These are phyloP conservation scores for Gopherus evgoodei DNA, from an alignment of 2,113 vertebrate genomes.

Conservation along the genomic window DNA sequence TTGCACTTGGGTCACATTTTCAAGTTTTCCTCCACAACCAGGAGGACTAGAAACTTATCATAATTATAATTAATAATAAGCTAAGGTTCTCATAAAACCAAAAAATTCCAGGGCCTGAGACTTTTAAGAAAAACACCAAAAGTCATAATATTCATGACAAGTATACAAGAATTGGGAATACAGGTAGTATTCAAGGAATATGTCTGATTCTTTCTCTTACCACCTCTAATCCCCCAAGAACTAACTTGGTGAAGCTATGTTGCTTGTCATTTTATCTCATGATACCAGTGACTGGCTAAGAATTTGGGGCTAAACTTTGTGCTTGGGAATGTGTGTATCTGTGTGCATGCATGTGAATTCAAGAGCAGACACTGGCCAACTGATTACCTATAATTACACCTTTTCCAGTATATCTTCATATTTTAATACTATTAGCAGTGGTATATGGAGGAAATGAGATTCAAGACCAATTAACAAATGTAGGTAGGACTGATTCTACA, in stretches of 20 bases:
- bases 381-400: not conserved
- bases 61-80: not conserved
- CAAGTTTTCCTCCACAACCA: not conserved
- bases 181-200: not conserved
- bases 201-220: not conserved
- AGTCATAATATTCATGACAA: not conserved
- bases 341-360: not conserved
- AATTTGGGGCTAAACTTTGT: not conserved
- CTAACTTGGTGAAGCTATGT: not conserved
- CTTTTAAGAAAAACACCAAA: not conserved
- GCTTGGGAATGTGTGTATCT: not conserved
- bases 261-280: not conserved
- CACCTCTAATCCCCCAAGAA: not conserved
- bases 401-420: not conserved
- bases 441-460: not conserved
- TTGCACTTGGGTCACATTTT: not conserved
- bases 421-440: not conserved
- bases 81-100: not conserved
- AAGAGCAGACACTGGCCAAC: not conserved
- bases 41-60: not conserved
- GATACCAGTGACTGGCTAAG: not conserved
- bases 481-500: not conserved
- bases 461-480: not conserved
- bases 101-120: not conserved
- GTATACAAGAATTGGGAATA: not conserved